A percentile compares a stretch with the other conserved stretches of the same genome.
These are phyloP conservation scores for Limnodromus scolopaceus DNA, from an alignment of 2,797 vertebrate genomes.

Conservation along the genomic window DNA sequence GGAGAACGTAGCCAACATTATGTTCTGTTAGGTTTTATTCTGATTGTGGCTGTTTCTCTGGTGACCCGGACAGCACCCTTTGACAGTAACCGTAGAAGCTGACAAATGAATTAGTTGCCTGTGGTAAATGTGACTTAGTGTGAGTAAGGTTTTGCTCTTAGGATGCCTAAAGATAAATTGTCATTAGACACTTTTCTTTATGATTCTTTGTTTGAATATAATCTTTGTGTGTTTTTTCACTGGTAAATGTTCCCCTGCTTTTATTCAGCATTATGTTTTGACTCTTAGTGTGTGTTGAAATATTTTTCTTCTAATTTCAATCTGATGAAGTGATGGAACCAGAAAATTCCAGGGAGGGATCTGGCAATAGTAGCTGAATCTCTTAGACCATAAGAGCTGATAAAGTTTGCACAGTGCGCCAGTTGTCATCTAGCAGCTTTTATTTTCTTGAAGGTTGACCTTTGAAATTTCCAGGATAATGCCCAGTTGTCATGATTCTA, in stretches of 20 bases:
- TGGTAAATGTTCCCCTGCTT: background rate
- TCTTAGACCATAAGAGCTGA: background rate
- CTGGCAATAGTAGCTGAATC: background rate
- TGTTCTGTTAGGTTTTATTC: background rate
- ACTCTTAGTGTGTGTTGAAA: background rate
- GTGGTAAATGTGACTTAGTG: background rate
- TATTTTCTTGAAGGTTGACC: background rate
- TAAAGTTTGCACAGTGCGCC: background rate
- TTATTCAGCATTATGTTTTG: background rate
- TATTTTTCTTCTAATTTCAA: background rate
- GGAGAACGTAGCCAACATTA: accelerated
- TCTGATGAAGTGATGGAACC: background rate
- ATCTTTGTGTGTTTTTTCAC: background rate
- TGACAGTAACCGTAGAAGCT: background rate
- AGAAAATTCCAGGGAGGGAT: background rate
- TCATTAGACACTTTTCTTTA: background rate
- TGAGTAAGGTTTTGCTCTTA: background rate
- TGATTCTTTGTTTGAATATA: background rate
- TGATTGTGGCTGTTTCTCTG: background rate
- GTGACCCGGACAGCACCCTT: background rate
- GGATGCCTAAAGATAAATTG: background rate
- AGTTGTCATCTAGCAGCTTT: background rate
- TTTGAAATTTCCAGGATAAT: background rate
- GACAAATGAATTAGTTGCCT: background rate
- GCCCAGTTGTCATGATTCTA: background rate